phyloP scores from a whole-genome alignment of 2,113 vertebrate genomes.

The Colistium nudipinnis region DNA sequence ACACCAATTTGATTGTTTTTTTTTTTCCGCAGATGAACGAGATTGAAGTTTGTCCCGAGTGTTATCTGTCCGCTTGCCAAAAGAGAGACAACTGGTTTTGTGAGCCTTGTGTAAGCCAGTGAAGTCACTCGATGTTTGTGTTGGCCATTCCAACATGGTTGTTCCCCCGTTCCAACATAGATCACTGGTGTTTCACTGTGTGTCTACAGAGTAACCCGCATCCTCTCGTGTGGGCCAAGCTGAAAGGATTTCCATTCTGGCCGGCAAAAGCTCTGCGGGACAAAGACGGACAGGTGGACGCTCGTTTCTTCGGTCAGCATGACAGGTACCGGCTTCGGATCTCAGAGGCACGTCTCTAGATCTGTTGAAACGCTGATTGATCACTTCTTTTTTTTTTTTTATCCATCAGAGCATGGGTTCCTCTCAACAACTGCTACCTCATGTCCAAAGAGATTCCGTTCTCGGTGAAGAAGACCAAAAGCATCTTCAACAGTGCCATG shows the following conservation, averaged over 20 bases:
- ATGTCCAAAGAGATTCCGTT: constrained; percentile 99
- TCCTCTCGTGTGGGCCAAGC: constrained; percentile 97
- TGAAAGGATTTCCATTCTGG: constrained; percentile 99
- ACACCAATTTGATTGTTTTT: constrained; percentile 33
- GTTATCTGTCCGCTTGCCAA: constrained; percentile 98
- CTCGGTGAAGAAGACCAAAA: constrained; percentile 99
- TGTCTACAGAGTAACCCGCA: constrained; percentile 95
- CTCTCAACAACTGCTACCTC: constrained; percentile 99
- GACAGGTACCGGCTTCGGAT: constrained; percentile 87
- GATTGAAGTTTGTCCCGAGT: constrained; percentile 99
- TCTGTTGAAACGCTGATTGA: constrained; percentile 1
- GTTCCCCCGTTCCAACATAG: constrained; percentile 16
- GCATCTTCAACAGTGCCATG: constrained; percentile 99
- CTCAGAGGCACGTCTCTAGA: not conserved
- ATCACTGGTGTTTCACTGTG: constrained; percentile 45
- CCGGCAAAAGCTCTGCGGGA: constrained; percentile 98
- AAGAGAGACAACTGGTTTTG: constrained; percentile 99
- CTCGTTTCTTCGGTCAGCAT: constrained; percentile 98
- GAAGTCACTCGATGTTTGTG: constrained; percentile 32
- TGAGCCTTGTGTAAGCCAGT: constrained; percentile 95
- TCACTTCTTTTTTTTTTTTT: constrained; percentile 18
- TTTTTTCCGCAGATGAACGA: constrained; percentile 93
- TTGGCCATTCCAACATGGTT: constrained; percentile 16
- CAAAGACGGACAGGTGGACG: constrained; percentile 98
- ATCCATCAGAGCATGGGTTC: constrained; percentile 93